phyloP scores from a whole-genome alignment of 2,113 vertebrate species.

The Thomomys bottae region DNA sequence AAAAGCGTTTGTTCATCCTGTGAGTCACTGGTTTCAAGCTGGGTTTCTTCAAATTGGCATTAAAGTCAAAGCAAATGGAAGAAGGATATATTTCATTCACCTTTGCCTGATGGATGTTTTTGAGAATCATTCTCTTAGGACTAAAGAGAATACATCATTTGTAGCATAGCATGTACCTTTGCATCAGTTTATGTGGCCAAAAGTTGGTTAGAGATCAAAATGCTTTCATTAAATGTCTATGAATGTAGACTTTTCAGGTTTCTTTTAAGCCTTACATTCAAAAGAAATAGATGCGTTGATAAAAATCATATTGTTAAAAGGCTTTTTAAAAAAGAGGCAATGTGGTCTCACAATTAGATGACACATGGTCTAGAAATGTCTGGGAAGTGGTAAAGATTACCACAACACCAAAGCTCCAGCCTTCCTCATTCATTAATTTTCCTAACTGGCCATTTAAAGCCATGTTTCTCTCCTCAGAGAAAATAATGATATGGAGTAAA shows the following conservation, averaged over 20 bases:
- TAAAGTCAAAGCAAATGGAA: background rate
- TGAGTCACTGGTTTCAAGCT: constrained; percentile 62
- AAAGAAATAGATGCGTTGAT: constrained; percentile 58
- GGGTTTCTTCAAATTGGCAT: constrained; percentile 15
- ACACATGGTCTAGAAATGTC: constrained; percentile 74
- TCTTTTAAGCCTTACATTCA: constrained; percentile 41
- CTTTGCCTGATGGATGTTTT: constrained; percentile 8
- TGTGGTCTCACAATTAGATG: constrained; percentile 69
- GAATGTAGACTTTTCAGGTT: constrained; percentile 17
- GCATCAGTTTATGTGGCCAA: constrained; percentile 17
- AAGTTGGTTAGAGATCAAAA: constrained; percentile 56
- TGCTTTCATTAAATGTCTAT: constrained; percentile 14
- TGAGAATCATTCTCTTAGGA: background rate
- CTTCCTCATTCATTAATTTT: constrained; percentile 60
- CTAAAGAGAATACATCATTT: background rate
- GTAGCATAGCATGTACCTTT: background rate
- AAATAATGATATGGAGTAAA: background rate
- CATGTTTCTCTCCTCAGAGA: constrained; percentile 37
- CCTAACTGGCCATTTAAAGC: constrained; percentile 27
- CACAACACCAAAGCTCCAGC: constrained; percentile 14
- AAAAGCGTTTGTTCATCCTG: constrained; percentile 57
- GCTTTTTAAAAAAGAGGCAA: constrained; percentile 19
- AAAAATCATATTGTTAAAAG: constrained; percentile 49
- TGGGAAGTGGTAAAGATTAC: constrained; percentile 68
- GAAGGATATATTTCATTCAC: background rate